A percentile compares a stretch with the other conserved stretches of the same genome.
Conservation (phyloP, 2,797 vertebrate genomes). For the Danio jaintianensis region DNA sequence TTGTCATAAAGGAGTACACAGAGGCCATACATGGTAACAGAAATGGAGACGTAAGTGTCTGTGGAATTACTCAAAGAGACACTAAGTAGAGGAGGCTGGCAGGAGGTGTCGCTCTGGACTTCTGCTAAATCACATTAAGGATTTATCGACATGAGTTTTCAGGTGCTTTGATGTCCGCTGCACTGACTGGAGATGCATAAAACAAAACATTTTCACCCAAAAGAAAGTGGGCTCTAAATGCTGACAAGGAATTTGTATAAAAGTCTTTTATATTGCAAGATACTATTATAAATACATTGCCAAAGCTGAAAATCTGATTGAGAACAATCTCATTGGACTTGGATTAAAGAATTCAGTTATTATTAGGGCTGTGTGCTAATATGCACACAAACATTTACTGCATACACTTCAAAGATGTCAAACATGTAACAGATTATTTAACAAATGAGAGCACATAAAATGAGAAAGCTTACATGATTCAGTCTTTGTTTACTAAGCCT, state of each 20-base stretch:
- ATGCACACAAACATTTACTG: neutral
- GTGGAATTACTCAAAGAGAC: constrained; percentile 25
- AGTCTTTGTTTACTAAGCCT: neutral
- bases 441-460: neutral
- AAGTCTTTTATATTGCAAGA: neutral
- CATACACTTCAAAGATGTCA: constrained; percentile 16
- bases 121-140: constrained; percentile 3
- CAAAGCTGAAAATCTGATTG: neutral
- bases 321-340: neutral
- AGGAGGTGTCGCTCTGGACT: neutral
- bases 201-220: neutral
- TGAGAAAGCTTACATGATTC: no score
- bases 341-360: neutral
- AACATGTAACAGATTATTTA: neutral
- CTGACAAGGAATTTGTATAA: neutral
- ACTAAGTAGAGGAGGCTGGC: neutral
- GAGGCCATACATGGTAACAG: constrained; percentile 26
- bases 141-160: neutral
- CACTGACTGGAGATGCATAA: neutral
- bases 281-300: neutral
- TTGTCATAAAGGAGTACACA: constrained; percentile 36
- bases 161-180: constrained; percentile 22
- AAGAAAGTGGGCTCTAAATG: constrained; percentile 13
- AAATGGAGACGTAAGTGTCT: constrained; percentile 16
- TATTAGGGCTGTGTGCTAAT: neutral